Base-by-base conservation (phyloP, 2,888 invertebrate species). In the Galerucella calmariensis region DNA sequence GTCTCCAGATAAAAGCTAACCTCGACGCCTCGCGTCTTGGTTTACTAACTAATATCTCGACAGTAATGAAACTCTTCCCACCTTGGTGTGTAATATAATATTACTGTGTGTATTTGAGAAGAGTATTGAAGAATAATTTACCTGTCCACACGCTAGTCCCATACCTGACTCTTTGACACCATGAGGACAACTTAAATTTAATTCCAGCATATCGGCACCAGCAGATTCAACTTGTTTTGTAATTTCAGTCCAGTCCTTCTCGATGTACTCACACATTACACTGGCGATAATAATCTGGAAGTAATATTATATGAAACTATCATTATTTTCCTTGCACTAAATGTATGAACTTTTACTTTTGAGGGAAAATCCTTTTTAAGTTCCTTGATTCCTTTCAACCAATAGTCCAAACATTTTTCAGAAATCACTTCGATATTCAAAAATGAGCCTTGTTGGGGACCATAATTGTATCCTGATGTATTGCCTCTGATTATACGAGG, bases 111-210 rank as follows among this genome's bases (percentile, higher is more conserved):
- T n/a, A 8, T 51, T 48, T 27, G 16, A 12, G n/a, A 14, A 35
- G 35, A 35, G 35, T 5, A 35, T 8, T 0, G 35, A 44, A 44
- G 8, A 16, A 2, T 14, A n/a, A 35, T 35, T 77, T 85, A 95
- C 95, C 91, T 98, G 98, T 73, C 99, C 99, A 87, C 99, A 99
- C 63, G 99, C 99, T 69, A 99, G 89, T 0, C 99, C 99, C 99
- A 99, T 99, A 58, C 98, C 98, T 12, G 95, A 92, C 86, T 98
- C 98, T 1, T 97, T 98, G 98, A 99, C 99, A 8, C 99, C 99
- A 87, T 99, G 99, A 0, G 99, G 99, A 86, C 99, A 99, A 0
- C 98, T 98, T 68, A 99, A 88, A 89, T 99, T 99, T 68, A 99
- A 88, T 85, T 99, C 99, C 14, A 99, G 88, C 0, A 97, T 98